Evolutionary conservation across 2,888 invertebrate species (phyloP).

Genomic region (Pyralis farinalis): DNA sequence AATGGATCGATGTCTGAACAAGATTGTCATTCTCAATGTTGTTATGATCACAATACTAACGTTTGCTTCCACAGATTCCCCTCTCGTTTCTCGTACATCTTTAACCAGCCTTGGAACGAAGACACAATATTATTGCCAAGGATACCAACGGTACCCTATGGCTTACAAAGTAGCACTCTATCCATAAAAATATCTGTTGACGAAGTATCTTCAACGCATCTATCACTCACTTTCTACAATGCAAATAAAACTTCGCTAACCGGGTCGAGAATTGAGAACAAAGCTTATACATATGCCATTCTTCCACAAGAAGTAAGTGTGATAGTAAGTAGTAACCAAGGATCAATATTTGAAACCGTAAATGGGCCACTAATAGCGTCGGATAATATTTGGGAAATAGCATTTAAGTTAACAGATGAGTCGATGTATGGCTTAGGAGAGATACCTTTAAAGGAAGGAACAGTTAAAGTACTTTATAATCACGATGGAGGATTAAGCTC

Average conservation of each 20-base stretch:
- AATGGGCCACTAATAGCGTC: constrained; percentile 82
- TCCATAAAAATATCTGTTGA: constrained; percentile 51
- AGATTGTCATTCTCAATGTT: constrained; percentile 71
- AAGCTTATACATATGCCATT: constrained; percentile 44
- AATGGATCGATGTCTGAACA: constrained; percentile 36
- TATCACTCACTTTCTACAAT: constrained; percentile 56
- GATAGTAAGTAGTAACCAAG: constrained; percentile 38
- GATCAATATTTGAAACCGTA: constrained; percentile 72
- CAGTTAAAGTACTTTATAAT: constrained; percentile 66
- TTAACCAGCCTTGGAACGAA: constrained; percentile 52
- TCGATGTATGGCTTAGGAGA: constrained; percentile 80
- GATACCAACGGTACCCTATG: constrained; percentile 50
- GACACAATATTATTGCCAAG: constrained; percentile 46
- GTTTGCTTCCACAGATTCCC: constrained; percentile 78
- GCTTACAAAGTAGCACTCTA: constrained; percentile 35
- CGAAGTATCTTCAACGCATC: constrained; percentile 55
- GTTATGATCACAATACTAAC: constrained; percentile 61
- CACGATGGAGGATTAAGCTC: constrained; percentile 61
- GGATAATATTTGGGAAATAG: constrained; percentile 82
- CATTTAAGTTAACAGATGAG: constrained; percentile 73
- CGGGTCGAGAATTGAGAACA: constrained; percentile 41
- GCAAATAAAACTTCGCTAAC: constrained; percentile 25
- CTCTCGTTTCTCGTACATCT: constrained; percentile 70
- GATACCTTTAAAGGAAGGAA: constrained; percentile 52
- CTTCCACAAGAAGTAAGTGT: constrained; percentile 51